phyloP scores from a whole-genome alignment of 2,113 vertebrate genomes.

The Trichechus manatus region DNA sequence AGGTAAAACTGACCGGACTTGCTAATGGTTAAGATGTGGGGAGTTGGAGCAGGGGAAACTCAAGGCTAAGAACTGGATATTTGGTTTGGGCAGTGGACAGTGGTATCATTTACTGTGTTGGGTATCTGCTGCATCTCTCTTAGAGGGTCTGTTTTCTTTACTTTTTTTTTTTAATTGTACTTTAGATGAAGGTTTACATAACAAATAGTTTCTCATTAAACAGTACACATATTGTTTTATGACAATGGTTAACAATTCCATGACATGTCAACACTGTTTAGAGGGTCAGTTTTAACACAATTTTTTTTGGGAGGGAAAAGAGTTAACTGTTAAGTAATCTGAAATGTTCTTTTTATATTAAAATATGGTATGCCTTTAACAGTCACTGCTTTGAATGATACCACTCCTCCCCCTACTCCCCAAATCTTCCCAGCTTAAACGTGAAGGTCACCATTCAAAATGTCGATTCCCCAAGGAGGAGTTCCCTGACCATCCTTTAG shows the following conservation, averaged over 20 bases:
- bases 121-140: neutral
- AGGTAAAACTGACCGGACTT: neutral
- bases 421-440: constrained; percentile 17
- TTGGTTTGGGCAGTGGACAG: neutral
- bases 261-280: neutral
- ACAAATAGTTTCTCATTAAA: too few relatives aligned
- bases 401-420: neutral
- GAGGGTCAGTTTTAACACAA: neutral
- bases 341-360: constrained; percentile 51
- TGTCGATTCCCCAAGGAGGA: neutral
- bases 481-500: neutral
- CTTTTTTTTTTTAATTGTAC: too few relatives aligned
- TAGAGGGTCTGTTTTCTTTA: neutral
- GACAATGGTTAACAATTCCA: too few relatives aligned
- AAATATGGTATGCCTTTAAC: constrained; percentile 5
- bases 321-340: constrained; percentile 13
- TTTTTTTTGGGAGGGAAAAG: constrained; percentile 10
- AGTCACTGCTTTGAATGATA: neutral
- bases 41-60: neutral
- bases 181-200: too few relatives aligned
- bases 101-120: neutral
- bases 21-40: neutral
- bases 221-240: too few relatives aligned
- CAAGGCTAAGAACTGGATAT: neutral
- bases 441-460: constrained; percentile 31